phyloP scores from a whole-genome alignment of 1,140 invertebrate genomes.

The Leptinotarsa defecta region DNA sequence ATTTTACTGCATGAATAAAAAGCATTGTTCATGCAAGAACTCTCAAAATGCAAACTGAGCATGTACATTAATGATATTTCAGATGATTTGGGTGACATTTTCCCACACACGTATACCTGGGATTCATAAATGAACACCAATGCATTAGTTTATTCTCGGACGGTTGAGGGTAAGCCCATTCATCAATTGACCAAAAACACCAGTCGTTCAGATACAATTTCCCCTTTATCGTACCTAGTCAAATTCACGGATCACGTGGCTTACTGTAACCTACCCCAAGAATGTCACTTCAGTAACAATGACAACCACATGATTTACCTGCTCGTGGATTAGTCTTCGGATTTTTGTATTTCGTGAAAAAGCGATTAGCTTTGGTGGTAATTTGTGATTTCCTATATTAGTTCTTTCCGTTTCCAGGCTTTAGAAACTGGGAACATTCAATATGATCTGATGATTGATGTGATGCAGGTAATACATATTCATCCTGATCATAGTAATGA shows the following conservation, averaged over 20 bases:
- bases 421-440: background rate
- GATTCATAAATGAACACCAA: conserved; percentile 42
- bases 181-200: conserved; percentile 52
- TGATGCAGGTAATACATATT: conserved; percentile 13
- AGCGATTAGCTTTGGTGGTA: conserved; percentile 41
- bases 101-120: conserved; percentile 46
- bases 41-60: conserved; percentile 11
- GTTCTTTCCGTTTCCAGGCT: conserved; percentile 25
- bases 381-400: conserved; percentile 43
- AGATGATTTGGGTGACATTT: conserved; percentile 35
- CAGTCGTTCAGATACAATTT: conserved; percentile 30
- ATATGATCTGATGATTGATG: conserved; percentile 7
- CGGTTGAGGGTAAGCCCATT: conserved; percentile 48
- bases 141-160: conserved; percentile 48
- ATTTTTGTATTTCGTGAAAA: conserved; percentile 32
- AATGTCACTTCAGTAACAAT: conserved; percentile 39
- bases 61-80: conserved; percentile 12
- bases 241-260: conserved; percentile 31
- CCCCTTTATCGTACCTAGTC: background rate
- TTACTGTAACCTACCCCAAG: conserved; percentile 47
- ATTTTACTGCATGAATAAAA: background rate
- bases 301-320: conserved; percentile 46
- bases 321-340: conserved; percentile 34
- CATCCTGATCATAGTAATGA: background rate
- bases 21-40: conserved; percentile 3